Percentiles rank a stretch among this genome's conserved stretches.
Conservation (phyloP, 2,888 invertebrate genomes). For the Tortrix viridana region DNA sequence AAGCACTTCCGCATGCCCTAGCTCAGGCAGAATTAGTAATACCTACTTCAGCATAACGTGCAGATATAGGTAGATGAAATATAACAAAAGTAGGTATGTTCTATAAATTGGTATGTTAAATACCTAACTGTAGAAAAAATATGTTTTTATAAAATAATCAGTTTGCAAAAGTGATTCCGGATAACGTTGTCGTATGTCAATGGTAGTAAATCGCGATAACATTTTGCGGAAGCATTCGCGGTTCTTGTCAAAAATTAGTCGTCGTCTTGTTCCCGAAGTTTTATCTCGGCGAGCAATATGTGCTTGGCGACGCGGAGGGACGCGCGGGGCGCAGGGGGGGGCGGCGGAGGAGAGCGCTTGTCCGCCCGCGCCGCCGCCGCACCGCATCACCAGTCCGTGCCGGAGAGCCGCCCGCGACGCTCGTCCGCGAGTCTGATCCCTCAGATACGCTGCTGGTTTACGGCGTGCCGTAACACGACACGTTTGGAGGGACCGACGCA, state of each 20-base stretch:
- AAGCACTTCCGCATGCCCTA: conserved; percentile 79
- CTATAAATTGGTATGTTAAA: background rate
- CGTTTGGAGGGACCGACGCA: conserved; percentile 82
- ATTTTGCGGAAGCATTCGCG: conserved; percentile 69
- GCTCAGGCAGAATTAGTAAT: conserved; percentile 32
- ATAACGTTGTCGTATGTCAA: conserved; percentile 7
- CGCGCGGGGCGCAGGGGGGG: conserved; percentile 53
- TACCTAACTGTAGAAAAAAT: no score
- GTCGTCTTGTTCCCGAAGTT: conserved; percentile 75
- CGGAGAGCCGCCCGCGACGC: conserved; percentile 79
- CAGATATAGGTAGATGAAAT: background rate
- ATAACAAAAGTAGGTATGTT: background rate
- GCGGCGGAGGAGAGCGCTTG: conserved; percentile 66
- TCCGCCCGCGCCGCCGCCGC: conserved; percentile 79
- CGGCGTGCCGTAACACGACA: conserved; percentile 84
- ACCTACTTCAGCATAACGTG: background rate
- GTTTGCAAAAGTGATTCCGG: conserved; percentile 8
- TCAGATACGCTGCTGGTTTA: conserved; percentile 85
- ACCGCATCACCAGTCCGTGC: conserved; percentile 81
- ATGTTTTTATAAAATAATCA: background rate
- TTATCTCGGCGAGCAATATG: conserved; percentile 74
- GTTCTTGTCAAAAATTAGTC: conserved; percentile 74
- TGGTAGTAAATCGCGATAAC: conserved; percentile 54
- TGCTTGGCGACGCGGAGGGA: conserved; percentile 56
- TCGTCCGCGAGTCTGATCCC: conserved; percentile 78